Evolutionary conservation across 2,797 vertebrate species (phyloP), one percentile per base, ranked within the genome.

Genomic region (Amblyraja radiata): DNA sequence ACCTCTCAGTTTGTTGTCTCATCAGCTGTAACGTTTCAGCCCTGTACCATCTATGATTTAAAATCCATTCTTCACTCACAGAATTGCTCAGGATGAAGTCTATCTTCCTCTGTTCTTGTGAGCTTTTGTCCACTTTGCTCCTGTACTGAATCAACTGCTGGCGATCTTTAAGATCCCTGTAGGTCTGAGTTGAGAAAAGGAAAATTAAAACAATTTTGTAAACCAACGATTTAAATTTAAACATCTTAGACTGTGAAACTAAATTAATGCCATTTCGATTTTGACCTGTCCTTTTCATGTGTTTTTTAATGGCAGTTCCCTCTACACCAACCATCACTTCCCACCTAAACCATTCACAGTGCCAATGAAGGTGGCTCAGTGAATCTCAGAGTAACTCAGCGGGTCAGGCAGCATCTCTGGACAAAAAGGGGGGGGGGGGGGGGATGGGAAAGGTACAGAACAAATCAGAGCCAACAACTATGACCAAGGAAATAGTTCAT

Each of bases 81-180:
- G 32, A 13, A 94, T 98, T 99, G 94, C 28, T 96, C 63, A 99
- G 97, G 94, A 99, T 95, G 65, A 94, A 95, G 0, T 98, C 95
- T 14, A 99, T 99, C 96, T 97, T 98, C 93, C 96, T 96, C 94
- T 98, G 97, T 74, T 98, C 98, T 0, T 94, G 94, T 0, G 98
- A 99, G 0, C 97, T 97, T 84, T 95, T 95, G 58, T 98, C 97
- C 93, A 99, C 96, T 94, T 99, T 99, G 93, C 95, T 95, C 84
- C 97, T 95, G 94, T 99, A 99, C 0, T 95, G 96, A 79, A 96
- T 95, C 95, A 99, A 94, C 95, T 97, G 97, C 94, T 98, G 97
- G 0, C 98, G 97, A 94, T 99, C 98, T 95, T 98, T 99, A 94
- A 98, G 95, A 95, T 99, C 98, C 93, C 95, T 97, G 94, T 97